phyloP scores from a whole-genome alignment of 1,140 invertebrate species.

The Phymastichus coffea region DNA sequence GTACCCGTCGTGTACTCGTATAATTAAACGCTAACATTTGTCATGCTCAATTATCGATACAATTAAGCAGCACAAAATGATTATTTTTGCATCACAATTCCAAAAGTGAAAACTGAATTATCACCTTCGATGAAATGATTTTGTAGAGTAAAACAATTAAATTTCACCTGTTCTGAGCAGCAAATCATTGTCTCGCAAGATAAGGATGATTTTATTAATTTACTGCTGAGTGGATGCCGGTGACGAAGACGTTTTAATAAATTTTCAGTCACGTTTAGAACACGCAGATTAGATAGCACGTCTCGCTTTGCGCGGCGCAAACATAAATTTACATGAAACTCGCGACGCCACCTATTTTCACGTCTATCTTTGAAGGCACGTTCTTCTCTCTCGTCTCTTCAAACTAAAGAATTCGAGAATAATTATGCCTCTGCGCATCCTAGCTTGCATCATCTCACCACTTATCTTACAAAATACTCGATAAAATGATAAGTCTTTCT shows the following conservation, averaged over 20 bases:
- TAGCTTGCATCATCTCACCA: too few species aligned
- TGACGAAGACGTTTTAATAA: constrained; percentile 40
- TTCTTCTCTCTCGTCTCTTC: constrained; percentile 11
- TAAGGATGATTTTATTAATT: constrained; percentile 34
- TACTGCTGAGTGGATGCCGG: constrained; percentile 34
- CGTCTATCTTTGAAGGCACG: constrained; percentile 34
- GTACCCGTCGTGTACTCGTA: too few species aligned
- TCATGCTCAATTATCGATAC: too few species aligned
- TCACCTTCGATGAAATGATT: too few species aligned
- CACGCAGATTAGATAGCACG: constrained; percentile 39
- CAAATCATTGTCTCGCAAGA: constrained; percentile 21
- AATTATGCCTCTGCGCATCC: too few species aligned
- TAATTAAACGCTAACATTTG: too few species aligned
- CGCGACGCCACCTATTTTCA: constrained; percentile 38
- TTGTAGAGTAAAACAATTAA: background rate
- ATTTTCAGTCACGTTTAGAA: constrained; percentile 43
- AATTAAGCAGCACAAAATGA: too few species aligned
- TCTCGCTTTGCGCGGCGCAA: constrained; percentile 34
- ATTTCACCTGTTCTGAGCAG: background rate
- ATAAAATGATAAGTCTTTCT: too few species aligned
- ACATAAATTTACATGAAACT: constrained; percentile 43
- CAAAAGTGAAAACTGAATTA: too few species aligned
- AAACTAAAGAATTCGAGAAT: constrained; percentile 7
- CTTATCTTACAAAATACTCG: too few species aligned
- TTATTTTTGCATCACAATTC: too few species aligned